These are phyloP conservation scores for Polypedilum vanderplanki DNA, from an alignment of 1,140 invertebrate genomes.

Conservation along the genomic window DNA sequence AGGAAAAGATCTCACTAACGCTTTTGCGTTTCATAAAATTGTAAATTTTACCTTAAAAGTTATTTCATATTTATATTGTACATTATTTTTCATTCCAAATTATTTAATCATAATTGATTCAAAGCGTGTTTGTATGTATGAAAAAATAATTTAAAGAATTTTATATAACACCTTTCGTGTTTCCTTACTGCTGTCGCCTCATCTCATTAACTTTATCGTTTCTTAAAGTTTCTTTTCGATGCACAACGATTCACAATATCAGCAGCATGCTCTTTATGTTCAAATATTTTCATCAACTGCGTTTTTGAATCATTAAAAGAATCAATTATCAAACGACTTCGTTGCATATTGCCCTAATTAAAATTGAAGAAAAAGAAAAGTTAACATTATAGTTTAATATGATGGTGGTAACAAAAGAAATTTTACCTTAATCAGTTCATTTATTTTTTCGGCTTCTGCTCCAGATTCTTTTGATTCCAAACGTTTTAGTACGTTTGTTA, in stretches of 20 bases:
- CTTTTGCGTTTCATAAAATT: no score
- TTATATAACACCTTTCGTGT: no score
- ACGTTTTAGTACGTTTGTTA: slow-evolving; percentile 55
- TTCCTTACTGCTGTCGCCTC: no score
- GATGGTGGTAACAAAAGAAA: slow-evolving; percentile 29
- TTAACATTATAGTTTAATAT: neutral
- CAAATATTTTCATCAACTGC: slow-evolving; percentile 82
- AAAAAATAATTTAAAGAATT: no score
- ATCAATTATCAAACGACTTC: slow-evolving; percentile 86
- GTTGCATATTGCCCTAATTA: slow-evolving; percentile 83
- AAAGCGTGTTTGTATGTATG: no score
- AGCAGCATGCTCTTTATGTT: slow-evolving; percentile 79
- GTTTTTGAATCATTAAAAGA: slow-evolving; percentile 80
- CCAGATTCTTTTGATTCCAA: slow-evolving; percentile 58
- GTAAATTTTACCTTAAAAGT: no score
- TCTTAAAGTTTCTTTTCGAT: slow-evolving; percentile 85
- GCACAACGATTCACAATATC: slow-evolving; percentile 84
- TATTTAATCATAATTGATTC: no score
- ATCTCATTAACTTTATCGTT: slow-evolving; percentile 47
- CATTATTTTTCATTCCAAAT: no score
- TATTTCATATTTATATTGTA: no score
- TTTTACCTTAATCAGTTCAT: slow-evolving; percentile 67
- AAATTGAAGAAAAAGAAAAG: slow-evolving; percentile 30
- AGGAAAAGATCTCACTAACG: no score
- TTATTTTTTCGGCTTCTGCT: slow-evolving; percentile 63